Evolutionary conservation across 2,888 invertebrate species (phyloP).

Genomic region (Ellobium chinense): DNA sequence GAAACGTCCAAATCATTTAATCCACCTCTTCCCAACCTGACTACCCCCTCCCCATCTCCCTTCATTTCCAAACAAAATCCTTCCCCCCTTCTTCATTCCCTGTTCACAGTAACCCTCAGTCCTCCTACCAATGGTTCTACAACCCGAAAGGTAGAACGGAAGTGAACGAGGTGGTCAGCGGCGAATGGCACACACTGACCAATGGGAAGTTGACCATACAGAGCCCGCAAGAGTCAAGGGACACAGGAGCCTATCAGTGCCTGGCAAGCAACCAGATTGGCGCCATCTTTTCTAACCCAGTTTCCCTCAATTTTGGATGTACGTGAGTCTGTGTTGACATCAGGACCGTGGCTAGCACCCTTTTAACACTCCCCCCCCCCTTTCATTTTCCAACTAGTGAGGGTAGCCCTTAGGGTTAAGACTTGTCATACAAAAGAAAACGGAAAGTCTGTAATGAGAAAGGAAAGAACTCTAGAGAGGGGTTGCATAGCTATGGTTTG

Average conservation of each 20-base stretch:
- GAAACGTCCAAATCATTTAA: too few species aligned
- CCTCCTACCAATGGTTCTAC: constrained; percentile 73
- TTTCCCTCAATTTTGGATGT: constrained; percentile 90
- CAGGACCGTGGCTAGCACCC: not conserved
- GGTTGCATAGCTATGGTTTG: too few species aligned
- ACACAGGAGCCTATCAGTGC: constrained; percentile 94
- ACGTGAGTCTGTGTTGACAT: constrained; percentile 53
- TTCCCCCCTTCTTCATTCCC: not conserved
- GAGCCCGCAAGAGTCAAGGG: constrained; percentile 86
- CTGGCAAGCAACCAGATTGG: constrained; percentile 93
- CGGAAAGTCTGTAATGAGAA: too few species aligned
- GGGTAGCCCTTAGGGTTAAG: too few species aligned
- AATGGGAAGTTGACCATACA: constrained; percentile 94
- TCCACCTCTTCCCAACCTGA: too few species aligned
- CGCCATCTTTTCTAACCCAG: constrained; percentile 91
- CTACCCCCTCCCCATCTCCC: too few species aligned
- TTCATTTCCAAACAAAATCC: too few species aligned
- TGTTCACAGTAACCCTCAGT: constrained; percentile 16
- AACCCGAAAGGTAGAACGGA: constrained; percentile 83
- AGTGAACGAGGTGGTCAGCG: constrained; percentile 82
- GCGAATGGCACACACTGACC: constrained; percentile 90
- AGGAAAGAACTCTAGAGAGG: too few species aligned
- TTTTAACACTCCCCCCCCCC: too few species aligned
- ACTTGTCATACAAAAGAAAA: too few species aligned
- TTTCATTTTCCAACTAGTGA: too few species aligned